Evolutionary conservation across 2,888 invertebrate species (phyloP).

Genomic region (Stenotaenia linearis): DNA sequence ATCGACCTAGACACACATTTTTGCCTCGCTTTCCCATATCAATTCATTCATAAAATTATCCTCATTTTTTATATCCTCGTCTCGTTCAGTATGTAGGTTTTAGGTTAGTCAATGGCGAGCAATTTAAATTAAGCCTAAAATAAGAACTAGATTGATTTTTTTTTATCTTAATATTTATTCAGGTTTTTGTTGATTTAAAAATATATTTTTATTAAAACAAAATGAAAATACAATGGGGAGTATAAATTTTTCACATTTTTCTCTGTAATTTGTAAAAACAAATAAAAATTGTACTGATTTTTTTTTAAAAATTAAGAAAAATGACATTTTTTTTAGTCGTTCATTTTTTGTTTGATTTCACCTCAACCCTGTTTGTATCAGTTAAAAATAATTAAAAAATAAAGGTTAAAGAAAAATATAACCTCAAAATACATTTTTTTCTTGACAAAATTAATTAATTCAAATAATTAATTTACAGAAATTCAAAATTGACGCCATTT

Average conservation of each 20-base stretch:
- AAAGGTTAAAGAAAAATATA: too few relatives aligned
- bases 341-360: not conserved
- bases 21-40: slow-evolving; percentile 5
- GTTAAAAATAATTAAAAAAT: not conserved
- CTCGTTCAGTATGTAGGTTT: not conserved
- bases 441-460: too few relatives aligned
- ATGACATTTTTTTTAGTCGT: not conserved
- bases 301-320: not conserved
- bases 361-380: not conserved
- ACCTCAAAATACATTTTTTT: not conserved
- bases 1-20: not conserved
- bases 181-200: not conserved
- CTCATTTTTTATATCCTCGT: not conserved
- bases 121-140: not conserved
- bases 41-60: slow-evolving; percentile 9
- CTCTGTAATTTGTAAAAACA: not conserved
- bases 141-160: not conserved
- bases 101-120: not conserved
- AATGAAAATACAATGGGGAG: not conserved
- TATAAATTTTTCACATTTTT: not conserved
- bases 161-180: not conserved
- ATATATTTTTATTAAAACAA: not conserved
- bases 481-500: not conserved
- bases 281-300: not conserved
- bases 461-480: too few relatives aligned